Percentiles rank a stretch among this genome's conserved stretches.
Evolutionary conservation across 2,888 invertebrate genomes (phyloP).

Genomic region (Rhorus exstirpatorius): DNA sequence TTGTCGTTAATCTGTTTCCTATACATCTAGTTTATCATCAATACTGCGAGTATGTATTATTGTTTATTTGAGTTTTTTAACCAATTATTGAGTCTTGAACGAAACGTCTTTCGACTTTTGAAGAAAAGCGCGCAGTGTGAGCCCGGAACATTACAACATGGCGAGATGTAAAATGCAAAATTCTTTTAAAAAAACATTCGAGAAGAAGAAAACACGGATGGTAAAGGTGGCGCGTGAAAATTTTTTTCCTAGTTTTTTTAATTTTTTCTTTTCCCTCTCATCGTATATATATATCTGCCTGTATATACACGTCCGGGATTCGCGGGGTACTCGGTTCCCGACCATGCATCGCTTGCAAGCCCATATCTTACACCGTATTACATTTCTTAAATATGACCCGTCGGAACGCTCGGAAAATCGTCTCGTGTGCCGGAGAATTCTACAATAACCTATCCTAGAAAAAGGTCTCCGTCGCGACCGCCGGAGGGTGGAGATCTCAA

Average conservation of each 20-base stretch:
- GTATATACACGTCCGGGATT: constrained; percentile 18
- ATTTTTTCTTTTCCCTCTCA: neutral
- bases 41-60: too few relatives aligned
- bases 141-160: neutral
- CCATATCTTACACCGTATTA: constrained; percentile 82
- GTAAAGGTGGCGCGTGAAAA: constrained; percentile 67
- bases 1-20: constrained; percentile 1
- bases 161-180: constrained; percentile 75
- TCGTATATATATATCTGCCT: neutral
- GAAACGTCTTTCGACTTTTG: too few relatives aligned
- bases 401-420: constrained; percentile 65
- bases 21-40: too few relatives aligned
- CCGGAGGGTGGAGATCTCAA: constrained; percentile 54
- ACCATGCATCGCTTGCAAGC: constrained; percentile 74
- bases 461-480: constrained; percentile 47
- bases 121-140: too few relatives aligned
- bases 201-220: constrained; percentile 68
- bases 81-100: too few relatives aligned
- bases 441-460: constrained; percentile 56
- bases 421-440: constrained; percentile 55
- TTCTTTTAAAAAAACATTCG: constrained; percentile 59
- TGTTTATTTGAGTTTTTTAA: neutral
- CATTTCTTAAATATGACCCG: constrained; percentile 80
- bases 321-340: constrained; percentile 43
- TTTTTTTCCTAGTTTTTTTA: constrained; percentile 34